Conservation (phyloP, 2,113 vertebrate genomes). For the Salvelinus alpinus region DNA sequence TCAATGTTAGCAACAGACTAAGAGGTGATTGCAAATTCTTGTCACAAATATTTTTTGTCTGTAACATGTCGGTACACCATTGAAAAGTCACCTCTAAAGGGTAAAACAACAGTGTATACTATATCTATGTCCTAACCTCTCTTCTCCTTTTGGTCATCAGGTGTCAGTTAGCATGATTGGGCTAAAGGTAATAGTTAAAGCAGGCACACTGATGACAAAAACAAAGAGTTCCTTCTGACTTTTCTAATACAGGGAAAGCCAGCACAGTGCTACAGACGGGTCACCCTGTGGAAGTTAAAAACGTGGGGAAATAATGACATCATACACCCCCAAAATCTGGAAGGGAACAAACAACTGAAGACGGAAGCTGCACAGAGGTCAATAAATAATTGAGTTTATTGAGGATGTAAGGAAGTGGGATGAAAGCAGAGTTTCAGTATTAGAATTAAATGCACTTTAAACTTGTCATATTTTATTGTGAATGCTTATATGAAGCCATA, state of each 20-base stretch:
- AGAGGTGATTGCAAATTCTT: not conserved
- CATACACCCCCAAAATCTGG: not conserved
- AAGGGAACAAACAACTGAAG: not conserved
- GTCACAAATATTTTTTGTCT: not conserved
- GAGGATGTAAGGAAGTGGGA: not conserved
- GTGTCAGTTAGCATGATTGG: not conserved
- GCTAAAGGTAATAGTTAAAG: too few relatives aligned
- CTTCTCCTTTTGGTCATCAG: not conserved
- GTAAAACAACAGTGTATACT: not conserved
- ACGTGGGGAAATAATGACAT: slow-evolving; percentile 5
- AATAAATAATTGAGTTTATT: not conserved
- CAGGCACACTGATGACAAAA: too few relatives aligned
- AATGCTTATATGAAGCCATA: too few relatives aligned
- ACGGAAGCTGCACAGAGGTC: not conserved
- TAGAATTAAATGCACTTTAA: too few relatives aligned
- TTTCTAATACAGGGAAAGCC: not conserved
- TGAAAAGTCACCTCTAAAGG: not conserved
- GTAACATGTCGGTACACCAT: not conserved
- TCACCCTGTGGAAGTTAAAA: slow-evolving; percentile 9
- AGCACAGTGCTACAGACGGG: not conserved
- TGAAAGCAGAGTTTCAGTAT: too few relatives aligned
- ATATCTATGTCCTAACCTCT: not conserved
- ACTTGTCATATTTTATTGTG: too few relatives aligned
- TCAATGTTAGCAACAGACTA: not conserved
- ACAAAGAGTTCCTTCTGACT: too few relatives aligned